phyloP scores from a whole-genome alignment of 2,113 vertebrate genomes.

The Paratilapia polleni region DNA sequence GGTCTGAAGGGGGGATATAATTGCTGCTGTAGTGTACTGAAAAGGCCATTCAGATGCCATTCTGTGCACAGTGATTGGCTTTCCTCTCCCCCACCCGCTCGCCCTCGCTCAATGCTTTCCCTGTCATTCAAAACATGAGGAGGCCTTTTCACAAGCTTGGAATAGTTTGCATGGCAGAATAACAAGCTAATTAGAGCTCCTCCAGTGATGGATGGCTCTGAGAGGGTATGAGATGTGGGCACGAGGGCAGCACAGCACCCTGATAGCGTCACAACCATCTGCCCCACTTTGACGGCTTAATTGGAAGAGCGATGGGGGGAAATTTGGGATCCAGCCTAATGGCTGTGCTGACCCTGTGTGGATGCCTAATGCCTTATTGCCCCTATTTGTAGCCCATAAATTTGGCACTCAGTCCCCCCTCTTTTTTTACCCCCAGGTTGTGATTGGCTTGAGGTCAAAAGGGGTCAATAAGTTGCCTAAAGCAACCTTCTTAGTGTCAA shows the following conservation, averaged over 20 bases:
- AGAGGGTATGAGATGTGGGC: slow-evolving; percentile 58
- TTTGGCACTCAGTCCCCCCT: neutral
- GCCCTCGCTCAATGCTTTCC: slow-evolving; percentile 70
- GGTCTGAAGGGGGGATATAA: slow-evolving; percentile 75
- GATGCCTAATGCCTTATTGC: slow-evolving; percentile 51
- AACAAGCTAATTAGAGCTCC: slow-evolving; percentile 83
- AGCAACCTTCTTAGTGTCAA: slow-evolving; percentile 38
- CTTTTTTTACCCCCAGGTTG: slow-evolving; percentile 32
- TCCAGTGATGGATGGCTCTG: slow-evolving; percentile 72
- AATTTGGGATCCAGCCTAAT: slow-evolving; percentile 67
- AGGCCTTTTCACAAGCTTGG: slow-evolving; percentile 79
- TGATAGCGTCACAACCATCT: slow-evolving; percentile 60
- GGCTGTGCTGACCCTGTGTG: slow-evolving; percentile 55
- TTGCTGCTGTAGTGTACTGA: slow-evolving; percentile 77
- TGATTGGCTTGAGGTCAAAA: slow-evolving; percentile 49
- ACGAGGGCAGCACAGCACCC: slow-evolving; percentile 65
- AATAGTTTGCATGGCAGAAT: slow-evolving; percentile 82
- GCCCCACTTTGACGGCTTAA: slow-evolving; percentile 73
- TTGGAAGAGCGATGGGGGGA: slow-evolving; percentile 64
- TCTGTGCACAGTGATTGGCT: slow-evolving; percentile 77
- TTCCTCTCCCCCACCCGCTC: slow-evolving; percentile 57
- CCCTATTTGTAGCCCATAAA: slow-evolving; percentile 33
- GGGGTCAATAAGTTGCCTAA: slow-evolving; percentile 53
- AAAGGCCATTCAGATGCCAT: slow-evolving; percentile 84
- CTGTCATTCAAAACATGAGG: slow-evolving; percentile 79